phyloP scores from a whole-genome alignment of 2,797 vertebrate genomes.

The Nannoperca australis region DNA sequence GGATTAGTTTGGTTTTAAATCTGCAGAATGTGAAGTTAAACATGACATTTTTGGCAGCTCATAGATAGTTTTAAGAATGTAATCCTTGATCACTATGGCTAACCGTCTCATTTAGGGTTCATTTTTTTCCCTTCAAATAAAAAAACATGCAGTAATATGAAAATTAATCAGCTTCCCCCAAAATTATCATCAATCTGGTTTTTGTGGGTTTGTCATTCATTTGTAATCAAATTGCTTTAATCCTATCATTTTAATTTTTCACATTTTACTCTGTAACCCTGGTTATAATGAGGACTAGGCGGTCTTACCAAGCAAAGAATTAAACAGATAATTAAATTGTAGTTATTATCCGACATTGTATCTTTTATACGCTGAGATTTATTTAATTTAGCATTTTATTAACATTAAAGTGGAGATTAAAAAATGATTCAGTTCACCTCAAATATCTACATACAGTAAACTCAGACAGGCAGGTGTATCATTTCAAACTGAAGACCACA shows the following conservation, averaged over 20 bases:
- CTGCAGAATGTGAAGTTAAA: slow-evolving; percentile 8
- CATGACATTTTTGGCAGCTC: neutral
- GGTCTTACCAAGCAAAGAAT: slow-evolving; percentile 16
- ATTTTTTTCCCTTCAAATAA: neutral
- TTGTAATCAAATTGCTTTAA: slow-evolving; percentile 35
- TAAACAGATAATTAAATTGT: slow-evolving; percentile 13
- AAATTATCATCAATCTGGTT: slow-evolving; percentile 26
- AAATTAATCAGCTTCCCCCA: neutral
- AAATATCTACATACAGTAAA: neutral
- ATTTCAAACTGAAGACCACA: neutral
- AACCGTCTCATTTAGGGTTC: neutral
- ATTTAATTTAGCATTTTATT: slow-evolving; percentile 1
- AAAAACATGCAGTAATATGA: neutral
- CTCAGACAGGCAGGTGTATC: too few species aligned
- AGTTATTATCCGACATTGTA: neutral
- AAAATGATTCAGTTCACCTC: neutral
- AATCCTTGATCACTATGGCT: neutral
- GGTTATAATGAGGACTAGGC: slow-evolving; percentile 11
- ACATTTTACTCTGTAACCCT: slow-evolving; percentile 20
- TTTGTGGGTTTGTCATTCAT: slow-evolving; percentile 32
- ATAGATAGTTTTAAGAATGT: slow-evolving; percentile 1
- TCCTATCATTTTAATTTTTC: slow-evolving; percentile 23
- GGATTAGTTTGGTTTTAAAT: slow-evolving; percentile 24
- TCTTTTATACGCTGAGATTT: neutral
- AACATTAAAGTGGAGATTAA: neutral